phyloP scores from a whole-genome alignment of 1,140 invertebrate species.

The Zaprionus vittiger region DNA sequence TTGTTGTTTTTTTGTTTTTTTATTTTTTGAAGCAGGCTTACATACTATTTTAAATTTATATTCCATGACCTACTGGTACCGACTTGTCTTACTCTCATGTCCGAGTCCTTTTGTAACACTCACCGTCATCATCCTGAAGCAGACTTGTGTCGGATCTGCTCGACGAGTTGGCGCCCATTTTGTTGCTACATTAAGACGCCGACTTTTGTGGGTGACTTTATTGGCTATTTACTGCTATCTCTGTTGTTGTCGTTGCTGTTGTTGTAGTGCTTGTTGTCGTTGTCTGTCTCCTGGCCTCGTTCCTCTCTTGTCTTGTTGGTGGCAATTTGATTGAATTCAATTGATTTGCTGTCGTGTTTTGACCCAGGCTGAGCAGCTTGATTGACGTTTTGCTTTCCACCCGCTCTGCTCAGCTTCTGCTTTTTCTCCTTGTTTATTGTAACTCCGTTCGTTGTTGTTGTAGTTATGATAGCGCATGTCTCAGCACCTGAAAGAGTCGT shows the following conservation, averaged over 20 bases:
- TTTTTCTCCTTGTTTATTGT: neutral
- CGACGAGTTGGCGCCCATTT: constrained; percentile 82
- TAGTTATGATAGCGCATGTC: constrained; percentile 24
- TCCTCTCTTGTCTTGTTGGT: constrained; percentile 20
- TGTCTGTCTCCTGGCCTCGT: constrained; percentile 5
- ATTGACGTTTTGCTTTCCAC: constrained; percentile 24
- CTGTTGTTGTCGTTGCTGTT: constrained; percentile 3
- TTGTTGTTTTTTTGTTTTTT: neutral
- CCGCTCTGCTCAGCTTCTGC: constrained; percentile 2
- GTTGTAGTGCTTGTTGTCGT: constrained; percentile 6
- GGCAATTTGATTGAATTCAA: constrained; percentile 54
- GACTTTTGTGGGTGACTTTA: constrained; percentile 30
- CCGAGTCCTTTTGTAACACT: constrained; percentile 21
- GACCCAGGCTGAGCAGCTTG: neutral
- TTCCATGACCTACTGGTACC: neutral
- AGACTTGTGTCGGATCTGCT: constrained; percentile 81
- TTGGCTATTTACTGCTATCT: constrained; percentile 21
- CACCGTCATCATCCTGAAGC: constrained; percentile 81
- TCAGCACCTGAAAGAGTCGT: constrained; percentile 32
- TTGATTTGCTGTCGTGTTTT: constrained; percentile 46
- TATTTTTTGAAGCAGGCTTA: constrained; percentile 8
- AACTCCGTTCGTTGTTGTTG: neutral
- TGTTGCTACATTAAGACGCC: constrained; percentile 67
- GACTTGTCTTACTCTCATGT: neutral
- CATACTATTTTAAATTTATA: constrained; percentile 43